Conservation (phyloP, 2,888 invertebrate species). For the Syrista parreyssii region DNA sequence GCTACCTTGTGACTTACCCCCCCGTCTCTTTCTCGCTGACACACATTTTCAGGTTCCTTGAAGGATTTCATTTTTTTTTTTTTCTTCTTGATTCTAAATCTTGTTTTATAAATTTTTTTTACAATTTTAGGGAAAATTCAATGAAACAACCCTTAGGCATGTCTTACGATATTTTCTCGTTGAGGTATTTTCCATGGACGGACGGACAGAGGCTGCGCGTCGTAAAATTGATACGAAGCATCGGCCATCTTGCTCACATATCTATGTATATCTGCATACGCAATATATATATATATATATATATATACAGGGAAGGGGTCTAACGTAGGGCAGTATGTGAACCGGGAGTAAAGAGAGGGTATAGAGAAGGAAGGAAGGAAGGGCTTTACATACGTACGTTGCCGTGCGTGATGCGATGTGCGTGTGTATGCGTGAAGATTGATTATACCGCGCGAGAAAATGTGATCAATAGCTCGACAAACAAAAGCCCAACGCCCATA, state of each 20-base stretch:
- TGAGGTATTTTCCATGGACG: background rate
- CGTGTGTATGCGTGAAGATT: conserved; percentile 57
- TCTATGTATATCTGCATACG: background rate
- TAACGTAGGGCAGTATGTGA: conserved; percentile 42
- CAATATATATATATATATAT: conserved; percentile 21
- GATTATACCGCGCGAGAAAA: conserved; percentile 65
- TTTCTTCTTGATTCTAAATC: background rate
- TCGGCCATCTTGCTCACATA: conserved; percentile 55
- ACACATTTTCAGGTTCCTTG: background rate
- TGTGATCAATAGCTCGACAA: conserved; percentile 65
- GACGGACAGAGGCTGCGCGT: conserved; percentile 31
- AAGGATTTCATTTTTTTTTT: background rate
- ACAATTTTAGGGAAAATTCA: background rate
- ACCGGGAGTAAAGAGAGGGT: conserved; percentile 20
- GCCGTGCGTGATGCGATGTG: conserved; percentile 24
- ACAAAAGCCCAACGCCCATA: conserved; percentile 58
- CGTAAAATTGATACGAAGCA: conserved; percentile 61
- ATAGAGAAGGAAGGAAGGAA: background rate
- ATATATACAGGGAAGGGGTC: conserved; percentile 28
- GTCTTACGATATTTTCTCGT: background rate
- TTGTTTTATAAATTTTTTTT: background rate
- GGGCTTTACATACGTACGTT: conserved; percentile 17
- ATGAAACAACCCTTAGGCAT: background rate
- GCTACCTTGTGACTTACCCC: background rate
- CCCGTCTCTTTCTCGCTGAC: background rate